phyloP scores from a whole-genome alignment of 2,888 invertebrate species.

The Luperina nickerlii region DNA sequence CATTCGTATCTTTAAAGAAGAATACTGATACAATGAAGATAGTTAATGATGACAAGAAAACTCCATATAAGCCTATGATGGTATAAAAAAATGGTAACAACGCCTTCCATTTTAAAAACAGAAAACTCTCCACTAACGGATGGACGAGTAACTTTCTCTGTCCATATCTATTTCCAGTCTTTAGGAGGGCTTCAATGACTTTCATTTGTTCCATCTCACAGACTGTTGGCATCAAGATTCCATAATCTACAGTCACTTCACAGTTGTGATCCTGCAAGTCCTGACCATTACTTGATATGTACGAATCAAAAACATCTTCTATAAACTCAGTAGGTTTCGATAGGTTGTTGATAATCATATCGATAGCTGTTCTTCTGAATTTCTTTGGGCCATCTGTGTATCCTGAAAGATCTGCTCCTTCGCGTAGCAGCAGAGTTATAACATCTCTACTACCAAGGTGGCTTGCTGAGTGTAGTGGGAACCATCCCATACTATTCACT shows the following conservation, averaged over 20 bases:
- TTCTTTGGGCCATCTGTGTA: conserved; percentile 84
- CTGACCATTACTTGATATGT: conserved; percentile 85
- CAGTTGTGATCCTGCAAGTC: conserved; percentile 79
- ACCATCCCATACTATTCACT: conserved; percentile 80
- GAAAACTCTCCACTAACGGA: conserved; percentile 90
- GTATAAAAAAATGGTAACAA: conserved; percentile 89
- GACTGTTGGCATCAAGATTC: conserved; percentile 84
- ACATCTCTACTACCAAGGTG: conserved; percentile 91
- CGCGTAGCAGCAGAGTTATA: conserved; percentile 82
- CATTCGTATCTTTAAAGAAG: conserved; percentile 83
- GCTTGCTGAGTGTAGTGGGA: conserved; percentile 86
- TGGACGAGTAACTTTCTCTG: conserved; percentile 88
- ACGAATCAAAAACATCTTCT: conserved; percentile 88
- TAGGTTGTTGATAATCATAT: conserved; percentile 86
- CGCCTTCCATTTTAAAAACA: conserved; percentile 90
- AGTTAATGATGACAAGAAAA: conserved; percentile 88
- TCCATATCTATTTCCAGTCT: conserved; percentile 87
- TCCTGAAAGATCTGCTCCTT: conserved; percentile 86
- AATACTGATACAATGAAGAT: conserved; percentile 86
- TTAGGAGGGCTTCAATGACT: conserved; percentile 88
- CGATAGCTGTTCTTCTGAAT: conserved; percentile 85
- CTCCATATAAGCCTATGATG: conserved; percentile 85
- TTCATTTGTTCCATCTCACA: conserved; percentile 89
- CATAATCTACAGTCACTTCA: conserved; percentile 88
- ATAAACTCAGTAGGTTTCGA: conserved; percentile 89